Conservation (phyloP, 1,140 invertebrate genomes). For the Drosophila ficusphila region DNA sequence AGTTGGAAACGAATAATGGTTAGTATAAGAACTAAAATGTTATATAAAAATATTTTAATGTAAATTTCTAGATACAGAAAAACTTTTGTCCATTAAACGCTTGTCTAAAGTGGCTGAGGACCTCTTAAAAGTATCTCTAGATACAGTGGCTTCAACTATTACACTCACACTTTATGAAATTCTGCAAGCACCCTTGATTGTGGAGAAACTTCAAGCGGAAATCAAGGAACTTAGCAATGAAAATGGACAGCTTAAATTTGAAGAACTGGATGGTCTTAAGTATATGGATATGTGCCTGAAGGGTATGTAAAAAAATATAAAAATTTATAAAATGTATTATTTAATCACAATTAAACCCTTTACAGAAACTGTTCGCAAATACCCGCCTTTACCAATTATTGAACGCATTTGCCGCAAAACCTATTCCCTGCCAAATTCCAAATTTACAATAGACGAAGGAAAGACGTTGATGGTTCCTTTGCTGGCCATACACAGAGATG, state of each 20-base stretch:
- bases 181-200: slow-evolving; percentile 59
- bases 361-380: slow-evolving; percentile 84
- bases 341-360: background rate
- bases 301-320: slow-evolving; percentile 27
- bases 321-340: background rate
- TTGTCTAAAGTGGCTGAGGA: slow-evolving; percentile 69
- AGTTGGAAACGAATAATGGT: slow-evolving; percentile 60
- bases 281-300: slow-evolving; percentile 76
- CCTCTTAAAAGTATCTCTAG: slow-evolving; percentile 61
- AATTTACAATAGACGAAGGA: slow-evolving; percentile 77
- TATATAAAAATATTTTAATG: too few species aligned
- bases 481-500: slow-evolving; percentile 86
- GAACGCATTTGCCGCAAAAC: slow-evolving; percentile 68
- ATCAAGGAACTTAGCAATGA: slow-evolving; percentile 35
- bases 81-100: slow-evolving; percentile 64
- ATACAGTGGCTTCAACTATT: slow-evolving; percentile 55
- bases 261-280: slow-evolving; percentile 54
- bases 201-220: slow-evolving; percentile 65
- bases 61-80: slow-evolving; percentile 54
- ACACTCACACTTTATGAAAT: slow-evolving; percentile 70
- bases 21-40: background rate
- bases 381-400: slow-evolving; percentile 83
- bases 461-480: slow-evolving; percentile 71
- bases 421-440: slow-evolving; percentile 59
- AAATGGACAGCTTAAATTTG: slow-evolving; percentile 43